These are phyloP conservation scores for Heliconius nattereri DNA, from an alignment of 1,140 invertebrate species.

Conservation along the genomic window DNA sequence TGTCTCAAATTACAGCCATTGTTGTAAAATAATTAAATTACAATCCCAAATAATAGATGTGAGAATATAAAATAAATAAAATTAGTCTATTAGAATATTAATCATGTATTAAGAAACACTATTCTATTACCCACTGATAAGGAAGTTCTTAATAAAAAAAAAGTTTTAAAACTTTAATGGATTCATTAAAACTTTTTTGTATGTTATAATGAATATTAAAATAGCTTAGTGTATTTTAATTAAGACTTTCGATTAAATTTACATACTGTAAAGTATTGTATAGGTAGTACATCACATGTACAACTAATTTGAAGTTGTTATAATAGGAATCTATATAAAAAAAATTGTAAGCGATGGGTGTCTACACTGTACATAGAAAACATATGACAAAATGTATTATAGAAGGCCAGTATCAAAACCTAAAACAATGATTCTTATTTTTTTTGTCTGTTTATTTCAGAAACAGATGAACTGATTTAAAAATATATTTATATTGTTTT, in stretches of 20 bases:
- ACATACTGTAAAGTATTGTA: background rate
- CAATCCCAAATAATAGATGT: background rate
- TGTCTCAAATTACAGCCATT: background rate
- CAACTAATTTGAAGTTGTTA: background rate
- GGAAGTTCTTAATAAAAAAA: slow-evolving; percentile 2
- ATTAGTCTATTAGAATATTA: slow-evolving; percentile 1
- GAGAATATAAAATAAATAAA: slow-evolving; percentile 3
- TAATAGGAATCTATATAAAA: background rate
- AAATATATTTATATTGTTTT: too few species aligned
- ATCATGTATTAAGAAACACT: slow-evolving; percentile 8
- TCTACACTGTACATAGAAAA: too few species aligned
- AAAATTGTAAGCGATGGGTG: too few species aligned
- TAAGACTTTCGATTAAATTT: slow-evolving; percentile 7
- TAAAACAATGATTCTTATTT: too few species aligned
- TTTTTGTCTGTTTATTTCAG: too few species aligned
- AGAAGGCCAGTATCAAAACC: too few species aligned
- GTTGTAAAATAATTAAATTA: slow-evolving; percentile 1
- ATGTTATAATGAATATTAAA: slow-evolving; percentile 7
- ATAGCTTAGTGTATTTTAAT: slow-evolving; percentile 1
- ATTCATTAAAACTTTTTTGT: slow-evolving; percentile 13
- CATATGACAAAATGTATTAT: too few species aligned
- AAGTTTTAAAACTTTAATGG: slow-evolving; percentile 10
- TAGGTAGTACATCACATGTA: background rate
- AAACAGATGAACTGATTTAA: too few species aligned
- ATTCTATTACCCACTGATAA: background rate